These are phyloP conservation scores for Dendrocincla fuliginosa DNA, from an alignment of 2,797 vertebrate genomes.

Conservation along the genomic window DNA sequence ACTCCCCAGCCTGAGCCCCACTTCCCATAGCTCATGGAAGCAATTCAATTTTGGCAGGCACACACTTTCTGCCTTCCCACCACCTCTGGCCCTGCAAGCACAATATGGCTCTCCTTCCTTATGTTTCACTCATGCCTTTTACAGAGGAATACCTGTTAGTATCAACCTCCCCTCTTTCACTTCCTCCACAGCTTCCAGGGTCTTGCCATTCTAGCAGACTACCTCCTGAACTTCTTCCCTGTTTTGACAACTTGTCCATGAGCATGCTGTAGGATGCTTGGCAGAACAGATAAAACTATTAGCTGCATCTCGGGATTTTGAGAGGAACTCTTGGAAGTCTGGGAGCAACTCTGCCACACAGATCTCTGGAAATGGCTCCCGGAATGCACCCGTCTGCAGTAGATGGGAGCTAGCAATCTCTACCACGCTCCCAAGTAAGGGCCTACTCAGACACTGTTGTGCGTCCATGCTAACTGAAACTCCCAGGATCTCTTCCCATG, in stretches of 20 bases:
- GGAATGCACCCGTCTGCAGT: rapidly evolving
- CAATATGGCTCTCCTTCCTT: rapidly evolving
- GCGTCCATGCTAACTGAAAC: neutral
- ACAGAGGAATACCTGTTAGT: neutral
- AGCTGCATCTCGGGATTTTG: neutral
- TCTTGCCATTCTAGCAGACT: neutral
- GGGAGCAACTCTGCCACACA: neutral
- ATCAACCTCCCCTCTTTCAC: neutral
- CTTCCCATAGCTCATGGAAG: neutral
- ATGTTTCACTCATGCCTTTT: neutral
- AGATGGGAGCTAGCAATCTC: neutral
- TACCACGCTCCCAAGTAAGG: neutral
- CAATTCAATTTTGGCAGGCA: neutral
- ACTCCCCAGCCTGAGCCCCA: neutral
- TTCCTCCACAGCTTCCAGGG: neutral
- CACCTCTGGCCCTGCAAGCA: neutral
- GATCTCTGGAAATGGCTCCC: neutral
- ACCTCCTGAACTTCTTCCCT: neutral
- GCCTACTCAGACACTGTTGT: neutral
- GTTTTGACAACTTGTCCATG: neutral
- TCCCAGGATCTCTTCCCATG: neutral
- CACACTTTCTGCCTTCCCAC: neutral
- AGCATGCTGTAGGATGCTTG: neutral
- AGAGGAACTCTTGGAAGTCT: neutral
- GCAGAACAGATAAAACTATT: neutral